Evolutionary conservation across 2,888 invertebrate species (phyloP).

Genomic region (Agrochola circellaris): DNA sequence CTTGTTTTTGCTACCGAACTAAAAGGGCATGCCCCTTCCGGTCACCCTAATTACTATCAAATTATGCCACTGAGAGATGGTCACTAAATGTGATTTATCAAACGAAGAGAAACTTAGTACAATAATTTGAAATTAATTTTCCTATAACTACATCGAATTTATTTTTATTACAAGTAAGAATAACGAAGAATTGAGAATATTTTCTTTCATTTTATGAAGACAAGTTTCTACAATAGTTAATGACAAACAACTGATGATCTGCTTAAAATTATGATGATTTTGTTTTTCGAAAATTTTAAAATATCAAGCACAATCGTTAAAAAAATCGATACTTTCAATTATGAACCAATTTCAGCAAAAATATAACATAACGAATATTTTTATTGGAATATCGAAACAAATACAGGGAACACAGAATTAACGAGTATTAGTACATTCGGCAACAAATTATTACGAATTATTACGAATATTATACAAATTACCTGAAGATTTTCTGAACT

Average conservation of each 20-base stretch:
- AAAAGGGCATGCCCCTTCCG: constrained; percentile 37
- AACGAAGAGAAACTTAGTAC: neutral
- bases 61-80: constrained; percentile 42
- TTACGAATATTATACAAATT: too few relatives aligned
- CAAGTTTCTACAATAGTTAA: neutral
- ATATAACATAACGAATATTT: neutral
- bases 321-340: neutral
- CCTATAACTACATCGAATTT: too few relatives aligned
- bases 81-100: constrained; percentile 21
- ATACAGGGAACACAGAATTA: too few relatives aligned
- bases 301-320: neutral
- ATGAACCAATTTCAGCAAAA: neutral
- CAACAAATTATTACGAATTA: neutral
- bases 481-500: neutral
- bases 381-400: neutral
- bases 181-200: neutral
- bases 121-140: neutral
- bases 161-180: neutral
- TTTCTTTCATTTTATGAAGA: neutral
- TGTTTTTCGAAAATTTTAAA: neutral
- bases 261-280: neutral
- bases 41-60: constrained; percentile 61
- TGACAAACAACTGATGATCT: neutral
- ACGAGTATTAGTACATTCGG: too few relatives aligned
- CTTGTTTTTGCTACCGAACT: constrained; percentile 53